Conservation (phyloP, 2,888 invertebrate genomes). For the Drosophila aldrichi region DNA sequence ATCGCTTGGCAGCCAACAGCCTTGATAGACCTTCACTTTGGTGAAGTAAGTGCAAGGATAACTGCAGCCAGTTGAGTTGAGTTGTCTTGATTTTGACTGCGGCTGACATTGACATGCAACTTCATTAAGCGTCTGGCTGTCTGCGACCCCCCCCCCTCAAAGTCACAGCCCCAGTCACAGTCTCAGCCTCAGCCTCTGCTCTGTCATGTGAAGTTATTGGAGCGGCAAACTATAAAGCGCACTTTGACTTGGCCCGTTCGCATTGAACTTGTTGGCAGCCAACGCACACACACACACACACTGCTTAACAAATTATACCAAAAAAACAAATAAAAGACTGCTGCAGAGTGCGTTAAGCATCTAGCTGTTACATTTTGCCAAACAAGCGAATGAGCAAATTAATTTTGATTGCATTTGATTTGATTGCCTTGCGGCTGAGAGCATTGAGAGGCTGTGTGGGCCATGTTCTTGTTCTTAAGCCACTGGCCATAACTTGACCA, state of each 20-base stretch:
- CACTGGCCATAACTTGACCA: conserved; percentile 55
- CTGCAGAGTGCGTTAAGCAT: conserved; percentile 68
- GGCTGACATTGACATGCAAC: conserved; percentile 77
- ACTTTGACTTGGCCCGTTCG: conserved; percentile 68
- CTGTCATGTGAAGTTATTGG: conserved; percentile 64
- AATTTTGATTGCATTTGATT: conserved; percentile 75
- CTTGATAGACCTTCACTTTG: conserved; percentile 75
- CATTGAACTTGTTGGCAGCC: conserved; percentile 71
- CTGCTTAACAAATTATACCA: conserved; percentile 58
- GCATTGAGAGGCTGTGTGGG: conserved; percentile 58
- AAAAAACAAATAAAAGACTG: conserved; percentile 23
- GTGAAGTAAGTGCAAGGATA: conserved; percentile 75
- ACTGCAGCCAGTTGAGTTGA: conserved; percentile 52
- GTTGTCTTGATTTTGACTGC: conserved; percentile 56
- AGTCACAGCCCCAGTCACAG: neutral
- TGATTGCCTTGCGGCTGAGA: conserved; percentile 60
- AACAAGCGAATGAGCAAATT: conserved; percentile 70
- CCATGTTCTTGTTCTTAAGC: conserved; percentile 64
- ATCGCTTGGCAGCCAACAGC: conserved; percentile 25
- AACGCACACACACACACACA: conserved; percentile 33
- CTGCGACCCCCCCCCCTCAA: neutral
- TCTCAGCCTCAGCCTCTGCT: conserved; percentile 8
- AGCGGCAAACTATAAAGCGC: conserved; percentile 78
- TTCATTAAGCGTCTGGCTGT: conserved; percentile 62
- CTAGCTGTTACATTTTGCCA: conserved; percentile 62